Conservation (phyloP, 2,113 vertebrate species). For the Circaetus cinerascens region DNA sequence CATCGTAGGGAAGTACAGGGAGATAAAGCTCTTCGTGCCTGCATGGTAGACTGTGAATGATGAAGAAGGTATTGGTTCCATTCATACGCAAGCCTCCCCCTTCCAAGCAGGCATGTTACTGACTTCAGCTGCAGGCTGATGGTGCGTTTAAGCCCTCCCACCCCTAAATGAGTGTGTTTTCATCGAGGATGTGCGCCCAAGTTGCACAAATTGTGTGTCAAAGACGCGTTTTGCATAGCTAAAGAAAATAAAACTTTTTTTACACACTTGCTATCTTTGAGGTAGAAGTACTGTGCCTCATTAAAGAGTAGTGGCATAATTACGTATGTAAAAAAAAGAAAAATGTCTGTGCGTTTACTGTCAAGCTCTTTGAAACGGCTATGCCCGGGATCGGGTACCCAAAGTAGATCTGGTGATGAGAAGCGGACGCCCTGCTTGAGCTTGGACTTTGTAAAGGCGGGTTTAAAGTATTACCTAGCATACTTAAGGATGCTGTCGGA, state of each 20-base stretch:
- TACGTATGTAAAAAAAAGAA: neutral
- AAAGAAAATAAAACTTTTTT: neutral
- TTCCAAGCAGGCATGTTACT: accelerated
- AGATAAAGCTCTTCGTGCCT: neutral
- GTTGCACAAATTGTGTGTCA: accelerated
- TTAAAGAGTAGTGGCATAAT: neutral
- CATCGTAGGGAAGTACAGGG: neutral
- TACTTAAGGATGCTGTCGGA: no score
- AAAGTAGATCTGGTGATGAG: accelerated
- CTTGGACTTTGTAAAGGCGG: neutral
- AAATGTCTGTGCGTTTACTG: neutral
- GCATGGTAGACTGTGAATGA: neutral
- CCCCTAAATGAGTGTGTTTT: accelerated
- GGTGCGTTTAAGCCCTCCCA: accelerated
- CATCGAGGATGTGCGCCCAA: neutral
- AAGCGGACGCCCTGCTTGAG: accelerated
- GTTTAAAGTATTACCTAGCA: accelerated
- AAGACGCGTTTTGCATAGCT: neutral
- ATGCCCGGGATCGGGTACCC: neutral
- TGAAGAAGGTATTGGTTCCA: neutral
- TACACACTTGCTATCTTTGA: neutral
- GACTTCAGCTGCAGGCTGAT: neutral
- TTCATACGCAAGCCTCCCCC: accelerated
- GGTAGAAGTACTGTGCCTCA: neutral
- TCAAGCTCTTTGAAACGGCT: neutral